phyloP scores from a whole-genome alignment of 2,113 vertebrate species.

The Chrysochloris asiatica region DNA sequence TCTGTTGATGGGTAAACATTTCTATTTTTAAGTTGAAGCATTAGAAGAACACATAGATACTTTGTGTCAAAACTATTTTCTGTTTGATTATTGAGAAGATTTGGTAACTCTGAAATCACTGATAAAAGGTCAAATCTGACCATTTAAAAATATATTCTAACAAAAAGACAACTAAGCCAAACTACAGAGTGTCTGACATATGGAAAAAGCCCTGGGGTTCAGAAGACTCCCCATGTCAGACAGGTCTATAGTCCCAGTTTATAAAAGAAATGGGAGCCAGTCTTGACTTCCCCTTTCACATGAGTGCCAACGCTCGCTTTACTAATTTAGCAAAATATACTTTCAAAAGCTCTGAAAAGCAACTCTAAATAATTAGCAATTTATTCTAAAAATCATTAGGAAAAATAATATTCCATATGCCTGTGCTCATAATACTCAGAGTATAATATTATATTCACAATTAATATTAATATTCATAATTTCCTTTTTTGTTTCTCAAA shows the following conservation, averaged over 20 bases:
- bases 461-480: slow-evolving; percentile 30
- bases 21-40: slow-evolving; percentile 38
- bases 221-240: background rate
- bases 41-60: background rate
- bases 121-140: slow-evolving; percentile 27
- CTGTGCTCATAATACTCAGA: background rate
- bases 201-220: slow-evolving; percentile 20
- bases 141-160: slow-evolving; percentile 44
- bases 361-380: slow-evolving; percentile 53
- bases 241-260: background rate
- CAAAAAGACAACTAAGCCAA: slow-evolving; percentile 41
- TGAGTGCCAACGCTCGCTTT: slow-evolving; percentile 3
- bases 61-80: slow-evolving; percentile 48
- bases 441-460: no score
- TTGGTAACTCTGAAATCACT: slow-evolving; percentile 17
- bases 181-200: background rate
- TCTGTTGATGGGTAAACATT: slow-evolving; percentile 12
- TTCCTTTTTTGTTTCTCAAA: slow-evolving; percentile 47
- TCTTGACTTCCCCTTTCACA: slow-evolving; percentile 63
- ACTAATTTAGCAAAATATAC: background rate
- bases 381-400: slow-evolving; percentile 41
- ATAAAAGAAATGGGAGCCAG: slow-evolving; percentile 35
- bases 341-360: slow-evolving; percentile 41
- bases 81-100: slow-evolving; percentile 17
- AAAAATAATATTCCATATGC: background rate